phyloP scores from a whole-genome alignment of 2,888 invertebrate genomes.

The Ochropleura plecta region DNA sequence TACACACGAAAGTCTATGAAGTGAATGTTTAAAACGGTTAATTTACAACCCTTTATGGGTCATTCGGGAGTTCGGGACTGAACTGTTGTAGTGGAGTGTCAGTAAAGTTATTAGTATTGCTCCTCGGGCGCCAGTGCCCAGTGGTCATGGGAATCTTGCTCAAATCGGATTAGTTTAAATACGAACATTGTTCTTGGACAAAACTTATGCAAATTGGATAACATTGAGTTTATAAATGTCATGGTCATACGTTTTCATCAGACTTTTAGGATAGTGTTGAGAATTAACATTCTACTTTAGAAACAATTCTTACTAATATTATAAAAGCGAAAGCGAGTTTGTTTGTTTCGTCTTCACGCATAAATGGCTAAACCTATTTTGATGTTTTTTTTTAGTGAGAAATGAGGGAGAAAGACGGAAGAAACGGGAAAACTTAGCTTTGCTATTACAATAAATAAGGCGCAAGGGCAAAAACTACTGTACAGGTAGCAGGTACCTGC shows the following conservation, averaged over 20 bases:
- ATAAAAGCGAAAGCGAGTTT: too few species aligned
- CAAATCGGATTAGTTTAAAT: constrained; percentile 17
- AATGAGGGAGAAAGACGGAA: too few species aligned
- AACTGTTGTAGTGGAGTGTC: background rate
- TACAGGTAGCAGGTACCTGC: too few species aligned
- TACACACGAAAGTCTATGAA: background rate
- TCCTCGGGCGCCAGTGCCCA: background rate
- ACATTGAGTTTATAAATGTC: background rate
- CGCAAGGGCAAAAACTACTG: too few species aligned
- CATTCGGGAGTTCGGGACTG: constrained; percentile 1
- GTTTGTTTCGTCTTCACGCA: too few species aligned
- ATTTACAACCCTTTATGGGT: constrained; percentile 2
- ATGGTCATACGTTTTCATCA: background rate
- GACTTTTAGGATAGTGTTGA: background rate
- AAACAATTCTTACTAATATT: background rate
- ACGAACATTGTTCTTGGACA: constrained; percentile 5
- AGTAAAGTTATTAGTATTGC: background rate
- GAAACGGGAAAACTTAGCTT: too few species aligned
- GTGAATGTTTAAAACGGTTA: constrained; percentile 17
- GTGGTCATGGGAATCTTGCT: background rate
- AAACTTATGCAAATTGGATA: background rate
- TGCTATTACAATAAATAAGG: too few species aligned
- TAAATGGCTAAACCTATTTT: too few species aligned
- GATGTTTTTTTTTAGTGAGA: too few species aligned
- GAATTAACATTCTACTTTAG: background rate